Evolutionary conservation across 2,113 vertebrate species (phyloP).

Genomic region (Thoracochromis brauschi): DNA sequence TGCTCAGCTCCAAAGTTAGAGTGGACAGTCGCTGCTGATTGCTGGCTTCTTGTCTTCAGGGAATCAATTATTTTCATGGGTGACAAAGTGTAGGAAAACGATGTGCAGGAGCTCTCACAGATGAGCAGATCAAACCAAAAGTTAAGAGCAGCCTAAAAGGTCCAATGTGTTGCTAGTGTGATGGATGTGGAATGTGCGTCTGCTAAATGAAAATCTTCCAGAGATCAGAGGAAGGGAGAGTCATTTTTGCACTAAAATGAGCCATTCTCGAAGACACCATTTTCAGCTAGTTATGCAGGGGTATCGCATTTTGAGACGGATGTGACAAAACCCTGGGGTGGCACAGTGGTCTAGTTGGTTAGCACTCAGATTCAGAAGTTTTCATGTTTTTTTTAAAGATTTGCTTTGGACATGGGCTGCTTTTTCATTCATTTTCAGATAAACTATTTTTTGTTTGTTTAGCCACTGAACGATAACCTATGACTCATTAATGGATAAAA

Average conservation of each 20-base stretch:
- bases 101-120: not conserved
- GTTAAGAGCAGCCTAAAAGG: not conserved
- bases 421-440: not conserved
- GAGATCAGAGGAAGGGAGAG: not conserved
- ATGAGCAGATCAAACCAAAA: not conserved
- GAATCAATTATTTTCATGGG: constrained; percentile 15
- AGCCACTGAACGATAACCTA: not conserved
- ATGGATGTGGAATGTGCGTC: not conserved
- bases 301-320: not conserved
- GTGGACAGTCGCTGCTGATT: not conserved
- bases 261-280: not conserved
- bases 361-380: not conserved
- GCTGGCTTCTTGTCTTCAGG: not conserved
- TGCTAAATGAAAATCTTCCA: not conserved
- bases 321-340: not conserved
- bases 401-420: not conserved
- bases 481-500: not conserved
- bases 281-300: not conserved
- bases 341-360: not conserved
- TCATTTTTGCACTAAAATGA: not conserved
- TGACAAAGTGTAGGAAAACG: not conserved
- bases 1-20: not conserved
- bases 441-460: not conserved
- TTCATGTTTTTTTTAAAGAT: not conserved
- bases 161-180: not conserved